phyloP scores from a whole-genome alignment of 2,113 vertebrate species.

The Pontoporia blainvillei region DNA sequence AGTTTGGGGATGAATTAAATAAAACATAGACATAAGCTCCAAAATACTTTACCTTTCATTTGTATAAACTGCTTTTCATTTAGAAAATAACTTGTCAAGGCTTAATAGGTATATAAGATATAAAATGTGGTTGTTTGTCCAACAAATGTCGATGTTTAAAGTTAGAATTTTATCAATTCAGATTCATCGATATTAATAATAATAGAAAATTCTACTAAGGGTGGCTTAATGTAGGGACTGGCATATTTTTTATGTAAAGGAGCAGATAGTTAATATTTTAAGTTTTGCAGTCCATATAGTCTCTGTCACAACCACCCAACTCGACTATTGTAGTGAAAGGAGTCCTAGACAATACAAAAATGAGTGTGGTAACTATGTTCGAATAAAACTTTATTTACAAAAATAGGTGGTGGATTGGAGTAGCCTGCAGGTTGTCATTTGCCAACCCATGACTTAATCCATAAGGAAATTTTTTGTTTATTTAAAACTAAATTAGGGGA shows the following conservation, averaged over 20 bases:
- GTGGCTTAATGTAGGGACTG: background rate
- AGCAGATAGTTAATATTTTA: background rate
- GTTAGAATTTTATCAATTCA: background rate
- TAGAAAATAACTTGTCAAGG: background rate
- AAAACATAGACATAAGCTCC: background rate
- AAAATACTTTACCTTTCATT: background rate
- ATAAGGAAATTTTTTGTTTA: background rate
- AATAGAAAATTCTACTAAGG: background rate
- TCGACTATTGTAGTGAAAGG: background rate
- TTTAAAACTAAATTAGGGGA: background rate
- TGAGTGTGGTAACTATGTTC: background rate
- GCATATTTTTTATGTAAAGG: background rate
- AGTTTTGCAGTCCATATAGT: background rate
- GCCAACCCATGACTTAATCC: background rate
- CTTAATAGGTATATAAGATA: background rate
- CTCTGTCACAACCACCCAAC: background rate
- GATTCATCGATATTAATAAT: background rate
- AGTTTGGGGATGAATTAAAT: background rate
- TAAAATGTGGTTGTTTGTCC: background rate
- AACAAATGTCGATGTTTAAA: background rate
- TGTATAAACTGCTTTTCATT: constrained; percentile 17
- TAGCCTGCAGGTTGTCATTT: background rate
- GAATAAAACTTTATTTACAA: background rate
- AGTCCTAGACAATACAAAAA: background rate
- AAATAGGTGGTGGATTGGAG: background rate